Evolutionary conservation across 2,888 invertebrate genomes (phyloP).

Genomic region (Lamellibrachia columna): DNA sequence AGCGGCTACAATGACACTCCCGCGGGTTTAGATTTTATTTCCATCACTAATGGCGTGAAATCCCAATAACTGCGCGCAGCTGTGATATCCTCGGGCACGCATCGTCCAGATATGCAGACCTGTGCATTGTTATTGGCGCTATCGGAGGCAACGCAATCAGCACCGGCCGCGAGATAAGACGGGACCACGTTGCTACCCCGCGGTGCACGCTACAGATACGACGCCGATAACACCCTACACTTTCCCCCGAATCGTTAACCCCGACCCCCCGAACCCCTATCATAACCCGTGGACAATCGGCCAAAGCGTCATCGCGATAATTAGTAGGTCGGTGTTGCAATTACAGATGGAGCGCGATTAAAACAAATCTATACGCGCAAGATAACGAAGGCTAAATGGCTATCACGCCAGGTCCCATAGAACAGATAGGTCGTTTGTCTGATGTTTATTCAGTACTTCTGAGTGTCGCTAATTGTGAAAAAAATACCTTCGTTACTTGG

Average conservation of each 20-base stretch:
- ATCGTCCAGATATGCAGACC: background rate
- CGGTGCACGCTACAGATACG: background rate
- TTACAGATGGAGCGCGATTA: background rate
- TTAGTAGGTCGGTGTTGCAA: background rate
- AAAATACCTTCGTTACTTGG: background rate
- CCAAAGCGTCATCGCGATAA: background rate
- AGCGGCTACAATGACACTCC: background rate
- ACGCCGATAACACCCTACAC: background rate
- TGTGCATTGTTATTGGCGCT: background rate
- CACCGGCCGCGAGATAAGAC: background rate
- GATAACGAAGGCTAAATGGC: background rate
- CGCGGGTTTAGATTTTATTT: constrained; percentile 2
- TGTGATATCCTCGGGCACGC: background rate
- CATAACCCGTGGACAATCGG: background rate
- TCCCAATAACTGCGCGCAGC: background rate
- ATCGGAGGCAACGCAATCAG: background rate
- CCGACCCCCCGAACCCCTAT: background rate
- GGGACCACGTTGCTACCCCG: background rate
- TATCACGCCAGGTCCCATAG: background rate
- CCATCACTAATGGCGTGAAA: background rate
- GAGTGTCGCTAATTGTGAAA: constrained; percentile 3
- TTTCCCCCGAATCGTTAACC: background rate
- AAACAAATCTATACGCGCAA: background rate
- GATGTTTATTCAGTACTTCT: background rate
- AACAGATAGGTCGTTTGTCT: background rate